These are phyloP conservation scores for Arbacia lixula DNA, from an alignment of 53 echinoderm and acorn worm genomes.

Conservation along the genomic window DNA sequence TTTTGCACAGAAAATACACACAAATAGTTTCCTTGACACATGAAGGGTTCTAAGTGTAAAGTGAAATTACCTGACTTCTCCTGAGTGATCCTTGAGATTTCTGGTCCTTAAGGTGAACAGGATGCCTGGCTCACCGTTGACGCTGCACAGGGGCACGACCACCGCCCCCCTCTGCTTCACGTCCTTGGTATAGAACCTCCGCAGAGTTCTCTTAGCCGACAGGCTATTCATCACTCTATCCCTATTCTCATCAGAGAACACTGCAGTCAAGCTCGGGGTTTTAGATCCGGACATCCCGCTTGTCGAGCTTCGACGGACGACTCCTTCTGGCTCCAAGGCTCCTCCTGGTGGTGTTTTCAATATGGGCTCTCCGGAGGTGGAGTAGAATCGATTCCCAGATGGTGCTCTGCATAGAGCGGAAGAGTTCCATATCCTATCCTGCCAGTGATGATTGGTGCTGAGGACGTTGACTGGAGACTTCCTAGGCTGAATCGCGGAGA, in stretches of 20 bases:
- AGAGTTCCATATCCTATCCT: no score
- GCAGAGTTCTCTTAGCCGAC: conserved; percentile 1
- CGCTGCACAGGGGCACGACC: conserved; percentile 56
- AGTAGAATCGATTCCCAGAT: no score
- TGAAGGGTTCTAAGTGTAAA: no score
- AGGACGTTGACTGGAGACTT: no score
- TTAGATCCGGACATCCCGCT: conserved; percentile 18
- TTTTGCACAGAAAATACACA: no score
- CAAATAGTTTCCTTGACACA: no score
- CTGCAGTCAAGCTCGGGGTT: neutral
- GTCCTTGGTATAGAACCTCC: conserved; percentile 46
- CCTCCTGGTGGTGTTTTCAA: no score
- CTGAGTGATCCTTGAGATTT: conserved; percentile 37
- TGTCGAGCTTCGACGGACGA: conserved; percentile 8
- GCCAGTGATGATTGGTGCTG: no score
- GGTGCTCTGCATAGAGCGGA: no score
- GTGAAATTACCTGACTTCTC: conserved; percentile 69
- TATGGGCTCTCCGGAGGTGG: no score
- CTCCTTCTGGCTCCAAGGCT: no score
- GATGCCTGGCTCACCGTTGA: conserved; percentile 54
- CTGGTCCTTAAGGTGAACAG: conserved; percentile 48
- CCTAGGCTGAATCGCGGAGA: no score
- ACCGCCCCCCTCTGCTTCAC: conserved; percentile 48
- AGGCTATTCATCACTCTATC: conserved; percentile 10
- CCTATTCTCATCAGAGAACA: conserved; percentile 20